A percentile compares a stretch with the other conserved stretches of the same genome.
These are phyloP conservation scores for Euleptes europaea DNA, from an alignment of 2,113 vertebrate species.

Conservation along the genomic window DNA sequence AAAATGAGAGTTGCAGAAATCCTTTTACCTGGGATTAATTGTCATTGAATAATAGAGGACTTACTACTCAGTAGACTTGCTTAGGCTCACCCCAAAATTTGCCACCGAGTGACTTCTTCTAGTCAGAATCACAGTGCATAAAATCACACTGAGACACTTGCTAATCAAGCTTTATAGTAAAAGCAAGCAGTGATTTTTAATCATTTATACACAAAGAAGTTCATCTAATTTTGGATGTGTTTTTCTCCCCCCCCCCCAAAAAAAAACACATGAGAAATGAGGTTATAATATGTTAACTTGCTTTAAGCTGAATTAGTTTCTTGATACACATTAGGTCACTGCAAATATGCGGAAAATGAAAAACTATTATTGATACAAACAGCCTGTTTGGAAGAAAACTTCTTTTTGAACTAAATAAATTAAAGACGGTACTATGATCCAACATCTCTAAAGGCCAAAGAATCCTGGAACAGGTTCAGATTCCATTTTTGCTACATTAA, in stretches of 20 bases:
- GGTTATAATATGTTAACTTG: not conserved
- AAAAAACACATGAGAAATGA: not conserved
- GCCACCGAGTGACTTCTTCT: not conserved
- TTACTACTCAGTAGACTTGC: too few relatives aligned
- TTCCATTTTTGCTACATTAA: slow-evolving; percentile 1
- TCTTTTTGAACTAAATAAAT: slow-evolving; percentile 4
- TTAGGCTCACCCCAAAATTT: too few relatives aligned
- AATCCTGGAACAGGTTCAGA: slow-evolving; percentile 6
- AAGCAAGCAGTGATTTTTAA: slow-evolving; percentile 33
- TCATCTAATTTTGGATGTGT: not conserved
- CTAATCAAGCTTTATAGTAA: slow-evolving; percentile 10
- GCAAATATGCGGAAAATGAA: not conserved
- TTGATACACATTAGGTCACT: not conserved
- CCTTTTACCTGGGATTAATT: too few relatives aligned
- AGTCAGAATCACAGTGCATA: not conserved
- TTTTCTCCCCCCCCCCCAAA: not conserved
- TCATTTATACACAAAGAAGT: slow-evolving; percentile 15
- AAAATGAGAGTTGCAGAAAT: not conserved
- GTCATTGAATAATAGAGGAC: too few relatives aligned
- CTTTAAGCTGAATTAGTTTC: not conserved
- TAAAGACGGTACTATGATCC: not conserved
- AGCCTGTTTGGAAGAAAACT: not conserved
- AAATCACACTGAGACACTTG: not conserved
- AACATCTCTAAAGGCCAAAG: not conserved
- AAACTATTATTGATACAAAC: slow-evolving; percentile 1